These are phyloP conservation scores for Netelia inedita DNA, from an alignment of 2,888 invertebrate genomes.

Conservation along the genomic window DNA sequence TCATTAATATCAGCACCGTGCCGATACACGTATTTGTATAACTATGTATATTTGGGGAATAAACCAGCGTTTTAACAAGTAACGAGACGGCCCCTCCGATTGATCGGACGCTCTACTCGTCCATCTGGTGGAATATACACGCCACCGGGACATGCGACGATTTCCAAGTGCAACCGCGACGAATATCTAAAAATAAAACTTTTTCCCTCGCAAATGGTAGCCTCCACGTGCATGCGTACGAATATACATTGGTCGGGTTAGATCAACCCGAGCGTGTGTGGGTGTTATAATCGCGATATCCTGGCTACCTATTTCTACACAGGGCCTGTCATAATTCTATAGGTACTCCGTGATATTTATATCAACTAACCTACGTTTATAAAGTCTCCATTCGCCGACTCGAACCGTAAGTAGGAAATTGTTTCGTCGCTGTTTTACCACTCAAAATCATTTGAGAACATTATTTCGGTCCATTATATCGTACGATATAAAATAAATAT, in stretches of 20 bases:
- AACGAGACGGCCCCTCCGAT: constrained; percentile 46
- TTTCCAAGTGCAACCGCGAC: constrained; percentile 44
- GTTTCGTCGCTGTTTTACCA: constrained; percentile 10
- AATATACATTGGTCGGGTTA: constrained; percentile 32
- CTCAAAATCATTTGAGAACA: neutral
- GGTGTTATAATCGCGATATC: constrained; percentile 63
- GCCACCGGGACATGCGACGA: constrained; percentile 15
- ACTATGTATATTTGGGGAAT: constrained; percentile 3
- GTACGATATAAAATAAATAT: neutral
- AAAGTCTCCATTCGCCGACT: neutral
- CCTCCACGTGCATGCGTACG: constrained; percentile 1
- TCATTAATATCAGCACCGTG: neutral
- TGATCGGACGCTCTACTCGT: constrained; percentile 26
- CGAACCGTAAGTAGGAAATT: constrained; percentile 40
- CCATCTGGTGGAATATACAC: constrained; percentile 11
- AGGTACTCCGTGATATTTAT: constrained; percentile 19
- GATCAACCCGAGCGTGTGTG: constrained; percentile 34
- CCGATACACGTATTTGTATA: neutral
- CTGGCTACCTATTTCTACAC: constrained; percentile 31
- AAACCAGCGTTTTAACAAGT: constrained; percentile 42
- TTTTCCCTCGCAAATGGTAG: constrained; percentile 18
- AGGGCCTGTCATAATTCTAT: constrained; percentile 33
- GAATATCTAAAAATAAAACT: constrained; percentile 63
- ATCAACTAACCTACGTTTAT: neutral
- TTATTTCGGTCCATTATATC: neutral